phyloP scores from a whole-genome alignment of 1,140 invertebrate genomes.

The Calliphora vicina region DNA sequence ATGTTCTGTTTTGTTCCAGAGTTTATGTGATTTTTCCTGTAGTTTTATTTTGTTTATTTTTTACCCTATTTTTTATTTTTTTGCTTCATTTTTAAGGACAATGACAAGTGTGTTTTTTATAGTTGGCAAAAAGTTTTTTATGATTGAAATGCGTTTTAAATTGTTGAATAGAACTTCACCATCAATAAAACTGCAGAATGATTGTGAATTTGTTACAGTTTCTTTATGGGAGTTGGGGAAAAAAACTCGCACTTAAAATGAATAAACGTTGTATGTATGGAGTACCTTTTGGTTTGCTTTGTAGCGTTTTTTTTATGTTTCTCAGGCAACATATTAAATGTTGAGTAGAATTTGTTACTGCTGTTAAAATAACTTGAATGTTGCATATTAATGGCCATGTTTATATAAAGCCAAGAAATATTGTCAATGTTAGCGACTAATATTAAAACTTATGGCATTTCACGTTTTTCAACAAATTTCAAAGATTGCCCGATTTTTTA shows the following conservation, averaged over 20 bases:
- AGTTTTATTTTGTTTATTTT: background rate
- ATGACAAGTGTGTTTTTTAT: conserved; percentile 9
- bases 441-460: too few species aligned
- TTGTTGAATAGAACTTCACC: conserved; percentile 3
- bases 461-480: too few species aligned
- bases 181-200: background rate
- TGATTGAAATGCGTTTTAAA: conserved; percentile 16
- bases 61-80: background rate
- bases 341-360: too few species aligned
- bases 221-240: too few species aligned
- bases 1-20: background rate
- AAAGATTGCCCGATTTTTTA: too few species aligned
- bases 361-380: too few species aligned
- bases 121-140: background rate
- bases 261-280: background rate
- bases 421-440: too few species aligned
- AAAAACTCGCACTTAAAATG: background rate
- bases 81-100: background rate
- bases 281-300: too few species aligned
- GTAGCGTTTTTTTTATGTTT: too few species aligned
- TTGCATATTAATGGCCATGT: too few species aligned
- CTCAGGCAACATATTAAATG: too few species aligned
- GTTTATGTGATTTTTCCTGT: conserved; percentile 5
- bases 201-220: background rate
- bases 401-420: too few species aligned